phyloP scores from a whole-genome alignment of 2,888 invertebrate species.

The Drosophila testacea region DNA sequence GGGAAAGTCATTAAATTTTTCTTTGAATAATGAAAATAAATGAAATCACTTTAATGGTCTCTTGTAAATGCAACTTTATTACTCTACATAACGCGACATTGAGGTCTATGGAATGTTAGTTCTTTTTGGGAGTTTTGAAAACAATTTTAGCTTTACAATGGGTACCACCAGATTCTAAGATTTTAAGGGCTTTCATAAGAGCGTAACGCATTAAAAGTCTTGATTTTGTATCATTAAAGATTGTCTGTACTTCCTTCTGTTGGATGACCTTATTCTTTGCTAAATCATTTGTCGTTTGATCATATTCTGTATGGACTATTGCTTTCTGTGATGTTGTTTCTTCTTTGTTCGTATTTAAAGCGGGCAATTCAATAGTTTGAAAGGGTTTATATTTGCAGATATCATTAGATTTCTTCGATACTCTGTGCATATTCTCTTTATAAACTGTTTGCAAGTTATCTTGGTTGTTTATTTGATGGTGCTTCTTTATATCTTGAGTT shows the following conservation, averaged over 20 bases:
- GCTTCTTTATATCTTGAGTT: background rate
- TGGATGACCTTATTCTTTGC: background rate
- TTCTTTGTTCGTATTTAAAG: too few relatives aligned
- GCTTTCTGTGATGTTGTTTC: too few relatives aligned
- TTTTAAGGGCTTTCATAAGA: slow-evolving; percentile 36
- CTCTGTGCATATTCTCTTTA: background rate
- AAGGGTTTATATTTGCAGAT: slow-evolving; percentile 28
- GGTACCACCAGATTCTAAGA: slow-evolving; percentile 30
- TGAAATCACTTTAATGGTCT: background rate
- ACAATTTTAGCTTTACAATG: slow-evolving; percentile 27
- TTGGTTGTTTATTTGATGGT: background rate
- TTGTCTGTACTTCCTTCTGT: background rate
- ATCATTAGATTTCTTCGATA: background rate
- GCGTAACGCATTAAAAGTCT: slow-evolving; percentile 42
- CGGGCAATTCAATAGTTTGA: slow-evolving; percentile 13
- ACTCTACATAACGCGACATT: background rate
- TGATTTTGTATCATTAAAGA: slow-evolving; percentile 35
- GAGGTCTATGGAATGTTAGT: background rate
- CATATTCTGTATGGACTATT: background rate
- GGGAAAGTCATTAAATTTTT: background rate
- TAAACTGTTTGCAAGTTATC: background rate
- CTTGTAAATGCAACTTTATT: background rate
- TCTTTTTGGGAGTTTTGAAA: slow-evolving; percentile 4
- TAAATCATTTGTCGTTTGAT: background rate
- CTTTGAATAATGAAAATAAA: background rate